Percentiles rank a stretch among this genome's conserved stretches.
phyloP scores from a whole-genome alignment of 2,113 vertebrate genomes.

The Austrofundulus limnaeus region DNA sequence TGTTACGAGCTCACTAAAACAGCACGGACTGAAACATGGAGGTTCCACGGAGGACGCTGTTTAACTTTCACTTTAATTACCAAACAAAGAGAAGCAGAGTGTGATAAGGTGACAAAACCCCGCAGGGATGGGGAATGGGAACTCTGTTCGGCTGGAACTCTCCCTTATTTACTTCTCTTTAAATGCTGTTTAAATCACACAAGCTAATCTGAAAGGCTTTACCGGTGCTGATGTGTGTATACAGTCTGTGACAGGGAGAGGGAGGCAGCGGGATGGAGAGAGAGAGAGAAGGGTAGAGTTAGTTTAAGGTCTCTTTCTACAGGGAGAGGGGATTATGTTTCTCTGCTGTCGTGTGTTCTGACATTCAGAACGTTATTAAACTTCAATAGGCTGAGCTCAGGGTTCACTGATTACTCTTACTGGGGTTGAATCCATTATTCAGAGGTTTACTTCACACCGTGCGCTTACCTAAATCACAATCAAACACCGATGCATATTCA shows the following conservation, averaged over 20 bases:
- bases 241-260: conserved; percentile 28
- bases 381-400: conserved; percentile 74
- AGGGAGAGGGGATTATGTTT: conserved; percentile 73
- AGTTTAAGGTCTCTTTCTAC: conserved; percentile 50
- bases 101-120: conserved; percentile 54
- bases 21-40: conserved; percentile 14
- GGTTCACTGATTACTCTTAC: conserved; percentile 75
- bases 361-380: conserved; percentile 78
- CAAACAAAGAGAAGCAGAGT: conserved; percentile 31
- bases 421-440: conserved; percentile 70
- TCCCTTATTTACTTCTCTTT: conserved; percentile 65
- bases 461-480: conserved; percentile 60
- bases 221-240: conserved; percentile 40
- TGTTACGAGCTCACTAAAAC: conserved; percentile 20
- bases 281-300: conserved; percentile 32
- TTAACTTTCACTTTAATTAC: conserved; percentile 51
- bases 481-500: conserved; percentile 16
- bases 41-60: conserved; percentile 10
- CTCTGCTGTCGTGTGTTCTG: conserved; percentile 75
- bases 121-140: conserved; percentile 37
- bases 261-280: conserved; percentile 6
- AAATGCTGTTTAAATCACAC: conserved; percentile 66
- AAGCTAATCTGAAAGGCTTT: conserved; percentile 64
- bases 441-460: conserved; percentile 52
- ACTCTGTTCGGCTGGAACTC: conserved; percentile 55